phyloP scores from a whole-genome alignment of 2,113 vertebrate species.

The Rhinoderma darwinii region DNA sequence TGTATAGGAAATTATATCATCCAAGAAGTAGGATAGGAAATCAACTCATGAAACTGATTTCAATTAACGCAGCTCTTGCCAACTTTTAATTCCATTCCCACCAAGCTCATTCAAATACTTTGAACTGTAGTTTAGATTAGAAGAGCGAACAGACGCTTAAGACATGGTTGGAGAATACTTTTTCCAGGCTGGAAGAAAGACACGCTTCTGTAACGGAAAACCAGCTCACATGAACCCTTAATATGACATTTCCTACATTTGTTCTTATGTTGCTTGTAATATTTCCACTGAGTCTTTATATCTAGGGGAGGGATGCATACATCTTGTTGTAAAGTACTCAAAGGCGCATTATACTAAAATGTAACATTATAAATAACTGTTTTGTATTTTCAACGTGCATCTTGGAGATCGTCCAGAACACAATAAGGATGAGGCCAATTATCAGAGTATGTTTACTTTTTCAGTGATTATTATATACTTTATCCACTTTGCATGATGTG shows the following conservation, averaged over 20 bases:
- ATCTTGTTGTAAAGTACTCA: background rate
- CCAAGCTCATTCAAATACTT: slow-evolving; percentile 74
- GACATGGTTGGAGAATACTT: slow-evolving; percentile 56
- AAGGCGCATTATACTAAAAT: background rate
- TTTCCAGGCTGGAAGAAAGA: slow-evolving; percentile 65
- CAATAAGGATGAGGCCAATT: background rate
- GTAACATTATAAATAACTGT: background rate
- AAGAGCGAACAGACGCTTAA: slow-evolving; percentile 71
- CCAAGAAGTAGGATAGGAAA: slow-evolving; percentile 76
- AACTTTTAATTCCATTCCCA: slow-evolving; percentile 83
- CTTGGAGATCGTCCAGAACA: background rate
- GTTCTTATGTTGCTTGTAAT: slow-evolving; percentile 29
- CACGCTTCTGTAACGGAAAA: slow-evolving; percentile 63
- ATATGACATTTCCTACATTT: slow-evolving; percentile 55
- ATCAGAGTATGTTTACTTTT: background rate
- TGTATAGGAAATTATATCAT: slow-evolving; percentile 85
- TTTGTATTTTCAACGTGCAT: background rate
- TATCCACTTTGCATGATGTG: background rate
- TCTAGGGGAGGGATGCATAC: background rate
- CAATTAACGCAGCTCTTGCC: slow-evolving; percentile 76
- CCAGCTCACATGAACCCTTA: slow-evolving; percentile 14
- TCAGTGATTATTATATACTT: slow-evolving; percentile 6
- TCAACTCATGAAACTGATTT: slow-evolving; percentile 81
- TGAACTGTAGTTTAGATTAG: slow-evolving; percentile 68
- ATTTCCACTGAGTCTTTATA: slow-evolving; percentile 13